Base-by-base conservation (phyloP, 1,140 invertebrate species). In the Gyrodactylus bullatarudis region DNA sequence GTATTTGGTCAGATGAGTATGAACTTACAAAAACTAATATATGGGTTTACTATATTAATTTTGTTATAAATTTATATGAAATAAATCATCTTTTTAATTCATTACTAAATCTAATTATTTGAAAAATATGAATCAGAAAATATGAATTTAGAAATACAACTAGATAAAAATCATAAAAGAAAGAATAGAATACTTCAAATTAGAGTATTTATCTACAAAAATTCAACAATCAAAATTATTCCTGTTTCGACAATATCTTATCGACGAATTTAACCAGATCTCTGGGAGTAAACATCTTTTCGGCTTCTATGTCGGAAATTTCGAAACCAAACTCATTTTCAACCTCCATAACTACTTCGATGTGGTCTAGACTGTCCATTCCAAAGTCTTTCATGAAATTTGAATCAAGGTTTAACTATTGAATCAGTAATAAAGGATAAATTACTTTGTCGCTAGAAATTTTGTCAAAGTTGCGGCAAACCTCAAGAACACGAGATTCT, bases 281-380 rank as follows among this genome's bases (percentile, higher is more conserved):
- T 76, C 83, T 84, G 75, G 90, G 90, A 81, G 84, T 87, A 73
- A 89, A 79, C 73, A 96, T 83, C 78, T 85, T 87, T 77, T 95
- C 89, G 20, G 89, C 89, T 84, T 95, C 89, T 75, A 83, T 85
- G 82, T 95, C 91, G 20, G 91, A 91, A 78, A 96, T 95, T 85
- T 96, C 91, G 83, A 94, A 94, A 73, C 74, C 74, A 74, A 75
- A 76, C n/a, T 75, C 69, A 70, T 76, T 74, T 68, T 76, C 76
- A 25, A 76, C 21, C 27, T 71, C 72, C 75, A 76, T 76, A 68
- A 76, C 74, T n/a, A 76, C 73, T 75, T 76, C 76, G 21, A 76
- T 75, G 26, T 76, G 76, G 73, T 76, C 76, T 26, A 76, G 74
- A 75, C 72, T 74, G 68, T 76, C 76, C 75, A 76, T 27, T 68